phyloP scores from a whole-genome alignment of 2,888 invertebrate genomes.

The Agonopterix subpropinquella region DNA sequence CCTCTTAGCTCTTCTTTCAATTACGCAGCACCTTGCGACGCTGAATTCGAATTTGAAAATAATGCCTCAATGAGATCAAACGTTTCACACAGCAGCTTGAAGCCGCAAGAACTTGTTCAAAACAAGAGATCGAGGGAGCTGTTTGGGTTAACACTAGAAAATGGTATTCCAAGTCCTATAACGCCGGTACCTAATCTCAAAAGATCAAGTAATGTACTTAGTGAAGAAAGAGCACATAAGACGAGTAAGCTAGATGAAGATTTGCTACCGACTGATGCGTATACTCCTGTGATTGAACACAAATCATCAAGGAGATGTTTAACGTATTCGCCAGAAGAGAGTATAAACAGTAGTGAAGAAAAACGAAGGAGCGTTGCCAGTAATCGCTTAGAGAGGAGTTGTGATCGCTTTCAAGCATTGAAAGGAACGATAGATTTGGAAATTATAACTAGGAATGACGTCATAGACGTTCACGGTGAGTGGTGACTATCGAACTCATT shows the following conservation, averaged over 20 bases:
- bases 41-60: constrained; percentile 8
- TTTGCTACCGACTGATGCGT: constrained; percentile 44
- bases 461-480: constrained; percentile 83
- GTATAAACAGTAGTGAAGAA: constrained; percentile 69
- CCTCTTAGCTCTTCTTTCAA: constrained; percentile 42
- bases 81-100: constrained; percentile 61
- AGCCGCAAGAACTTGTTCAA: constrained; percentile 38
- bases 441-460: constrained; percentile 71
- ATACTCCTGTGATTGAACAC: constrained; percentile 65
- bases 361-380: constrained; percentile 72
- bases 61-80: constrained; percentile 43
- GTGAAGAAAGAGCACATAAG: constrained; percentile 63
- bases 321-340: constrained; percentile 76
- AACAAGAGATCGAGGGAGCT: constrained; percentile 50
- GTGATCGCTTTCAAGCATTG: constrained; percentile 47
- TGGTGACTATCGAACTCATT: constrained; percentile 63
- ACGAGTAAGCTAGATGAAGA: constrained; percentile 72
- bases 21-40: constrained; percentile 20
- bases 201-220: constrained; percentile 55
- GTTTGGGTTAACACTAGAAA: constrained; percentile 63
- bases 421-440: constrained; percentile 80
- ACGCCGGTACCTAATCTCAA: constrained; percentile 60
- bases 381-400: constrained; percentile 52
- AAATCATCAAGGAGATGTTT: constrained; percentile 73
- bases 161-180: constrained; percentile 71